Conservation (phyloP, 2,888 invertebrate genomes). For the Cryptophagus acutangulus region DNA sequence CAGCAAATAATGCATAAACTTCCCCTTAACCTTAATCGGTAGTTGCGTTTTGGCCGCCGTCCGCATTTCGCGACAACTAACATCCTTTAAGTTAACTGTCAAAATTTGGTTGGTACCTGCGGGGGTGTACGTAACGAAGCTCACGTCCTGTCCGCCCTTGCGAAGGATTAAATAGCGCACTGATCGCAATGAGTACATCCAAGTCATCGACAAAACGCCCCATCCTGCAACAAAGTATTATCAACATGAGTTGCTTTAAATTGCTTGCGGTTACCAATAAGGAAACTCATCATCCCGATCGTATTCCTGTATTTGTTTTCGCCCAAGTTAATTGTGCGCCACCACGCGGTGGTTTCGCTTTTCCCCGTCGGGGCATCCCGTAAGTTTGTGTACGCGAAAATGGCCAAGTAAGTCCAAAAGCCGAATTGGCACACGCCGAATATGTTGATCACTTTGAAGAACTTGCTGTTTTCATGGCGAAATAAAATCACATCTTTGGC, state of each 20-base stretch:
- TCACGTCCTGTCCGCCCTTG: slow-evolving; percentile 65
- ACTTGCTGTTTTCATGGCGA: slow-evolving; percentile 69
- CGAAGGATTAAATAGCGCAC: slow-evolving; percentile 67
- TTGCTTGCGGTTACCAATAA: slow-evolving; percentile 55
- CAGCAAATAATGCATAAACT: slow-evolving; percentile 65
- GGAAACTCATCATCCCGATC: too few relatives aligned
- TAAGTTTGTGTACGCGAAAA: slow-evolving; percentile 62
- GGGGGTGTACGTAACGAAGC: slow-evolving; percentile 71
- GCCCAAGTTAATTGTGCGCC: slow-evolving; percentile 67
- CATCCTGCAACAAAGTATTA: slow-evolving; percentile 53
- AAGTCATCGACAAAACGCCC: slow-evolving; percentile 60
- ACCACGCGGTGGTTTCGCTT: slow-evolving; percentile 60
- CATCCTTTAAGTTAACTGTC: slow-evolving; percentile 61
- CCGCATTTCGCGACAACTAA: slow-evolving; percentile 64
- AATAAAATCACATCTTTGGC: slow-evolving; percentile 71
- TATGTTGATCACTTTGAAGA: slow-evolving; percentile 63
- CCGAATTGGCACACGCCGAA: slow-evolving; percentile 71
- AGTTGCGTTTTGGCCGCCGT: slow-evolving; percentile 56
- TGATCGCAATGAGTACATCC: slow-evolving; percentile 70
- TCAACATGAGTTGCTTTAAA: neutral
- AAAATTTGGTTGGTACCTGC: slow-evolving; percentile 65
- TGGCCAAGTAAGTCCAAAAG: slow-evolving; percentile 71
- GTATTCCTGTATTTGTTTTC: slow-evolving; percentile 70
- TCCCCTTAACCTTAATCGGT: slow-evolving; percentile 69
- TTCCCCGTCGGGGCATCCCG: slow-evolving; percentile 58